Conservation (phyloP, 2,113 vertebrate genomes). For the Fulmarus glacialis region DNA sequence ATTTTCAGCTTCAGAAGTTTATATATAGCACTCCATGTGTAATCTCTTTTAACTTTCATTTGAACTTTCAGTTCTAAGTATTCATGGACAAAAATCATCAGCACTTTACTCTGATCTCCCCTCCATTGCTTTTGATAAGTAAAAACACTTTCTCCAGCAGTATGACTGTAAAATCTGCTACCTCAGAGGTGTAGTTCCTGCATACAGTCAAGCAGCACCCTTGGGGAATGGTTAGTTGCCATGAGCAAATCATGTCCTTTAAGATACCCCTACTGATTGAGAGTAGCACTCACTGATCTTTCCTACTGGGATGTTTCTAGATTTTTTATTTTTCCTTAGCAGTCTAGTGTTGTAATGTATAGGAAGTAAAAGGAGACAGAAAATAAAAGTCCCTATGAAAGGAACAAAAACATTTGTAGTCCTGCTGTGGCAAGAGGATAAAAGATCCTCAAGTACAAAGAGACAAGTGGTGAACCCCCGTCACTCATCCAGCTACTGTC, state of each 20-base stretch:
- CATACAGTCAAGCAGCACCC: neutral
- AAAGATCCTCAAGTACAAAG: conserved; percentile 26
- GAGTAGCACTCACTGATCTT: neutral
- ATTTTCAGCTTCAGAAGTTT: neutral
- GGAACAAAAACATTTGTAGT: neutral
- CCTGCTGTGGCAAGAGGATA: neutral
- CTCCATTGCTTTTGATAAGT: neutral
- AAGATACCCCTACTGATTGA: neutral
- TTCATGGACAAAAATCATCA: neutral
- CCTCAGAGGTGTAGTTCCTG: neutral
- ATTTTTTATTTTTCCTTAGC: neutral
- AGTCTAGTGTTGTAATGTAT: neutral
- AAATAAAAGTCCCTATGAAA: conserved; percentile 18
- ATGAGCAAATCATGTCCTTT: conserved; percentile 3
- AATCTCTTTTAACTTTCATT: neutral
- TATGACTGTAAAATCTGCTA: neutral
- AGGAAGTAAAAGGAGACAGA: conserved; percentile 4
- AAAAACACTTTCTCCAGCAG: neutral
- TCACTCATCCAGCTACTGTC: neutral
- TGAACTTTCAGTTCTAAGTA: neutral
- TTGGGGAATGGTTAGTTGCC: neutral
- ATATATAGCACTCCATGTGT: neutral
- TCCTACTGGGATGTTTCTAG: neutral
- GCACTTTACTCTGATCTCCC: neutral
- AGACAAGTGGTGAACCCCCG: neutral